A percentile compares a stretch with the other conserved stretches of the same genome.
Conservation (phyloP, 2,888 invertebrate genomes). For the Seladonia tumulorum region DNA sequence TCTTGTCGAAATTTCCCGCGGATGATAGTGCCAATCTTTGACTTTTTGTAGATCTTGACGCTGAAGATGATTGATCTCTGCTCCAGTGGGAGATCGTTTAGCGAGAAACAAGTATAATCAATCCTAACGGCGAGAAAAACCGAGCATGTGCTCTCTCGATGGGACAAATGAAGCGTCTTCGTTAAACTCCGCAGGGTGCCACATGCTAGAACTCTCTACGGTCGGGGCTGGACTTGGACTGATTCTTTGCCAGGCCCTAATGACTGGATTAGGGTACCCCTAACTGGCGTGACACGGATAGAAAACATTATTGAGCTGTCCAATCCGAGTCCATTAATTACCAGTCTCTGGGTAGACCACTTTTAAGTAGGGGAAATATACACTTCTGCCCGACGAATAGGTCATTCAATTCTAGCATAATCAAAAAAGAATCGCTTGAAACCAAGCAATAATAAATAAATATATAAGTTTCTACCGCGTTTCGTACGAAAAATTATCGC, state of each 20-base stretch:
- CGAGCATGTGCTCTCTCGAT: not conserved
- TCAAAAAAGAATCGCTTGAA: not conserved
- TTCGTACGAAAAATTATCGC: not conserved
- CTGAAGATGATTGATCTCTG: not conserved
- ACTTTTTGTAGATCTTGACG: not conserved
- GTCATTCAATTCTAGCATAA: not conserved
- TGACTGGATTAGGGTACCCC: conserved; percentile 2
- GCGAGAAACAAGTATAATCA: not conserved
- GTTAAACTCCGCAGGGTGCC: conserved; percentile 1
- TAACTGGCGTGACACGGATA: not conserved
- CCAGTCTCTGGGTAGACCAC: not conserved
- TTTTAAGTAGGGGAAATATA: not conserved
- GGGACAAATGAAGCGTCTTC: not conserved
- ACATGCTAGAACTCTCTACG: not conserved
- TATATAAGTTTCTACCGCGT: not conserved
- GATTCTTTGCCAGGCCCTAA: conserved; percentile 12
- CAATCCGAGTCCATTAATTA: not conserved
- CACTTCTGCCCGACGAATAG: not conserved
- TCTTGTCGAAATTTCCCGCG: not conserved
- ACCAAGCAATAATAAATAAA: too few relatives aligned
- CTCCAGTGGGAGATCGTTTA: conserved; percentile 1
- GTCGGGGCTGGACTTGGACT: not conserved
- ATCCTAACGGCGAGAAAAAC: not conserved
- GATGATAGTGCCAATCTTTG: too few relatives aligned
- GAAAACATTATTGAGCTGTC: conserved; percentile 2